Percentiles rank a stretch among this genome's conserved stretches.
Evolutionary conservation across 2,797 vertebrate genomes (phyloP).

Genomic region (Cuniculus paca): DNA sequence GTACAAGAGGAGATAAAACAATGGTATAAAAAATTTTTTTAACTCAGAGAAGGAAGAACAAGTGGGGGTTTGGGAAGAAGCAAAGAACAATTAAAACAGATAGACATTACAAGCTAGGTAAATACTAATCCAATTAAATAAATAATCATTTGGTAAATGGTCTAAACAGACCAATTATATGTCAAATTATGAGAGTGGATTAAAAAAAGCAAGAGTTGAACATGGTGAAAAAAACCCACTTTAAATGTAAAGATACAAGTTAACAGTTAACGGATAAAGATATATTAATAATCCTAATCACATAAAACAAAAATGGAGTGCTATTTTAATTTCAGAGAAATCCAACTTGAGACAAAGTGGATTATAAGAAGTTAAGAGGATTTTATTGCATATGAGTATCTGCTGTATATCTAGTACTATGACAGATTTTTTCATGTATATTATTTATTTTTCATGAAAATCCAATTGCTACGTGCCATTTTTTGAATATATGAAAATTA

Average conservation of each 20-base stretch:
- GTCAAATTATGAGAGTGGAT: not conserved
- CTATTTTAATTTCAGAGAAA: not conserved
- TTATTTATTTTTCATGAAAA: slow-evolving; percentile 37
- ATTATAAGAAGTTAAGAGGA: not conserved
- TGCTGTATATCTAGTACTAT: not conserved
- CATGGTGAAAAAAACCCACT: not conserved
- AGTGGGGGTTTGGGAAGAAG: rapidly evolving
- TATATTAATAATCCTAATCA: not conserved
- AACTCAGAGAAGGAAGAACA: not conserved
- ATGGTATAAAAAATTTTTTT: not conserved
- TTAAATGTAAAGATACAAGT: not conserved
- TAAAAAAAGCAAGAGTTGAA: not conserved
- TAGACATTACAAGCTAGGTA: not conserved
- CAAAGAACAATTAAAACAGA: not conserved
- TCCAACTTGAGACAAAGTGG: not conserved
- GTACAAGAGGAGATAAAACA: not conserved
- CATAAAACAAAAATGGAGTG: not conserved
- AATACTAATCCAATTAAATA: not conserved
- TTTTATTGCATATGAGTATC: not conserved
- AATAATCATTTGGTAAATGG: not conserved
- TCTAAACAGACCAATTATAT: not conserved
- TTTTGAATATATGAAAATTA: not conserved
- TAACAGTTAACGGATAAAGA: slow-evolving; percentile 19
- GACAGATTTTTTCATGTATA: not conserved
- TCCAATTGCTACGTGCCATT: not conserved